Evolutionary conservation across 2,113 vertebrate genomes (phyloP), one percentile per base, ranked within the genome.

Genomic region (Rafetus swinhoei): DNA sequence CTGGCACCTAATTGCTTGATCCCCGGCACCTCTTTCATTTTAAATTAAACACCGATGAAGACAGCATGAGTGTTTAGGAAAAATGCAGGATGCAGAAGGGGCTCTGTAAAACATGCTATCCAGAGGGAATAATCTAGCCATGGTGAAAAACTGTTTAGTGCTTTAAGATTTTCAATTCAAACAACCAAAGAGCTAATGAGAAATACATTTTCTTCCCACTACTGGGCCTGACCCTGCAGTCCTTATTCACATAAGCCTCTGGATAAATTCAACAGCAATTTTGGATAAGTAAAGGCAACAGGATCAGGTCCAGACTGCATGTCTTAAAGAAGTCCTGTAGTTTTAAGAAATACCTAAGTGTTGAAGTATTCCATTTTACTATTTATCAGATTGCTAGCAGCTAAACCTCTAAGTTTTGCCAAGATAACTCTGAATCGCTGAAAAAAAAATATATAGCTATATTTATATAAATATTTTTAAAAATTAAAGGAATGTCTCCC

Each of bases 401-500:
- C 82, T 86, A 89, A 92, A 91, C 52, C 84, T 92, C 82, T 85
- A 60, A n/a, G 84, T 81, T 86, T 52, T 3, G 92, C 95, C 95
- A 86, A 32, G 79, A 80, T 90, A 85, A 56, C 72, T 45, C 69
- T 25, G 25, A 82, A 62, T 10, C 55, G 35, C 0, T 1, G 79
- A 19, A 84, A 84, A 87, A 21, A 87, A 86, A 90, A 88, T 79
- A 80, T 45, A 56, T 25, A 91, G 14, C 84, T 83, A 91, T 50
- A 62, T 4, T 82, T 22, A 32, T 59, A 74, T 0, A 86, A 76
- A 80, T 80, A 45, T 87, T 84, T 81, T 35, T n/a, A 92, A 89
- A 60, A 76, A 79, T 89, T 95, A 96, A 97, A 97, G 97, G 97
- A 98, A 97, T 97, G 95, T 97, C 98, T 98, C 97, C 98, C 97